Evolutionary conservation across 2,888 invertebrate species (phyloP).

Genomic region (Lysandra coridon): DNA sequence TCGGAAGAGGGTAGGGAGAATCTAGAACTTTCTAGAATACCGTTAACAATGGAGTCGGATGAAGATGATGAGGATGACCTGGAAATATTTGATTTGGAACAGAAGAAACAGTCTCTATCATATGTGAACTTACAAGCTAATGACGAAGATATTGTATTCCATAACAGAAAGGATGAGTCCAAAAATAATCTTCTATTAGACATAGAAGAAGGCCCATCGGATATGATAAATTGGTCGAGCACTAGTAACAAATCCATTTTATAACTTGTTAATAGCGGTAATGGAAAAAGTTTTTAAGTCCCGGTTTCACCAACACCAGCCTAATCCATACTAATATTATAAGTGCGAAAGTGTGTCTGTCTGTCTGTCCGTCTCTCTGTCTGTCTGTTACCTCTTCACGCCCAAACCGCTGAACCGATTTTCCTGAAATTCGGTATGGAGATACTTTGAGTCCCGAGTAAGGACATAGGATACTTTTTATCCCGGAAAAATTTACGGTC

Average conservation of each 20-base stretch:
- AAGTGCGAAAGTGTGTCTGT: too few species aligned
- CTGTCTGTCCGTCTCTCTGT: too few species aligned
- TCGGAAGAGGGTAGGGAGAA: constrained; percentile 71
- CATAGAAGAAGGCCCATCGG: constrained; percentile 65
- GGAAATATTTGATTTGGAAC: constrained; percentile 74
- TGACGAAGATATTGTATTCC: constrained; percentile 65
- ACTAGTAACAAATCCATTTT: constrained; percentile 68
- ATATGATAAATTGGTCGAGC: constrained; percentile 70
- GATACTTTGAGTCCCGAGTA: too few species aligned
- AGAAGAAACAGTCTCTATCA: constrained; percentile 70
- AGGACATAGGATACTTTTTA: too few species aligned
- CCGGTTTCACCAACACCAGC: neutral
- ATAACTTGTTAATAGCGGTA: constrained; percentile 47
- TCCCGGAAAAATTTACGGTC: too few species aligned
- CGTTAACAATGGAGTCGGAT: constrained; percentile 74
- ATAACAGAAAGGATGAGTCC: constrained; percentile 48
- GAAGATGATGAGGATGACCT: constrained; percentile 75
- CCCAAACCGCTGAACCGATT: too few species aligned
- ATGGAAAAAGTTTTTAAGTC: constrained; percentile 5
- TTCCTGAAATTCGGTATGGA: too few species aligned
- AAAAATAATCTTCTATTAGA: constrained; percentile 67
- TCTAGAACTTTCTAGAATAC: constrained; percentile 67
- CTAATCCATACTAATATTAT: too few species aligned
- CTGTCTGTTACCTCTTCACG: too few species aligned
- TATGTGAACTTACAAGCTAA: constrained; percentile 69